Evolutionary conservation across 2,113 vertebrate genomes (phyloP).

Genomic region (Dasyprocta punctata): DNA sequence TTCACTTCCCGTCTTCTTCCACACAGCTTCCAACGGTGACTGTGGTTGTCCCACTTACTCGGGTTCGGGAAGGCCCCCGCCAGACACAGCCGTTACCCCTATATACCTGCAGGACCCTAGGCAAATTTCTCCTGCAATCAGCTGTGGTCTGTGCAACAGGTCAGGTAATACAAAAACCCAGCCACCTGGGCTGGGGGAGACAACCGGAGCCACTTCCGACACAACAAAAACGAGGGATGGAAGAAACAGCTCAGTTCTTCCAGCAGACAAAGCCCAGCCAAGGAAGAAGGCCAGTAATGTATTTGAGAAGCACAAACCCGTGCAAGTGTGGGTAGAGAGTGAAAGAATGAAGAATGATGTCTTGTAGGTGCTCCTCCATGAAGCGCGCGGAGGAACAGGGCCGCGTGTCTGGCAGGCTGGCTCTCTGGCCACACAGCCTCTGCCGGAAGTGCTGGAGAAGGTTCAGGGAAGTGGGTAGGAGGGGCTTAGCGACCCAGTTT

Average conservation of each 20-base stretch:
- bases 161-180: too few relatives aligned
- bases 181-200: not conserved
- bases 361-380: not conserved
- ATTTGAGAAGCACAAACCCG: not conserved
- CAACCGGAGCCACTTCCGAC: rapidly evolving
- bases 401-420: not conserved
- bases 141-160: not conserved
- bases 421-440: not conserved
- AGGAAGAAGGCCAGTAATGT: not conserved
- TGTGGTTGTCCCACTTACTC: too few relatives aligned
- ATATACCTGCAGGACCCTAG: not conserved
- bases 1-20: not conserved
- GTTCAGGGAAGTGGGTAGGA: rapidly evolving
- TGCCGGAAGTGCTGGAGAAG: not conserved
- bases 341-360: too few relatives aligned
- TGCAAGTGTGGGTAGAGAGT: rapidly evolving
- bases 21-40: not conserved
- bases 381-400: not conserved
- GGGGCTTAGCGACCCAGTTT: rapidly evolving
- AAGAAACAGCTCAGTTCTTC: not conserved
- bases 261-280: not conserved
- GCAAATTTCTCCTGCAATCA: not conserved
- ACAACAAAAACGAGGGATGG: too few relatives aligned
- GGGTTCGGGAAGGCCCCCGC: not conserved
- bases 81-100: not conserved